phyloP scores from a whole-genome alignment of 35 echinoderm and acorn worm genomes.

The Ptychodera flava region DNA sequence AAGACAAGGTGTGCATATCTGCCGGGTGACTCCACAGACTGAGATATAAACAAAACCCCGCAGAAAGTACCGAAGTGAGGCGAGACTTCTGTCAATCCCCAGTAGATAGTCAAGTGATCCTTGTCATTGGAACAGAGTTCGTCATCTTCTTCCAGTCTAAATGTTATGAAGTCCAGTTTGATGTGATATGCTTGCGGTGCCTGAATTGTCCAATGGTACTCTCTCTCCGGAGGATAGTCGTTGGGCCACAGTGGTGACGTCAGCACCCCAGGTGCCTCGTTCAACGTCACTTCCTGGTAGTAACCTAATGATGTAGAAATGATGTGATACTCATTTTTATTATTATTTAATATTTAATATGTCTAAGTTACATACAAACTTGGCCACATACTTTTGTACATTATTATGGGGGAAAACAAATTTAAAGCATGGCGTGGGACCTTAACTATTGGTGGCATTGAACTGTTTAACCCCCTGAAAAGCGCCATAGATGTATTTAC shows the following conservation, averaged over 20 bases:
- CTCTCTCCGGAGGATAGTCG: background rate
- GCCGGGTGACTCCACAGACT: background rate
- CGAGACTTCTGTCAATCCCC: background rate
- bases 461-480: no score
- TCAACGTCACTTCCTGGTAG: background rate
- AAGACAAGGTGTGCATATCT: background rate
- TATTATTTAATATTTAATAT: no score
- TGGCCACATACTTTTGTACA: no score
- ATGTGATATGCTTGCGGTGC: background rate
- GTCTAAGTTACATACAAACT: no score
- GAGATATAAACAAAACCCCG: background rate
- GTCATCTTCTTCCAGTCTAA: background rate
- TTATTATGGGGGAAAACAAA: no score
- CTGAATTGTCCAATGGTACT: background rate
- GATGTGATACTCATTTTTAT: no score
- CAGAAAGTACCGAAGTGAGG: background rate
- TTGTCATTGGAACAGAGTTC: background rate
- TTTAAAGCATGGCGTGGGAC: no score
- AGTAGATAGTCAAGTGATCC: background rate
- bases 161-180: background rate
- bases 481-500: no score
- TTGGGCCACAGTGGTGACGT: background rate
- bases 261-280: background rate
- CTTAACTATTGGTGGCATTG: no score
- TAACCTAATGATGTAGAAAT: background rate